phyloP scores from a whole-genome alignment of 2,113 vertebrate species.

The Poeciliopsis prolifica region DNA sequence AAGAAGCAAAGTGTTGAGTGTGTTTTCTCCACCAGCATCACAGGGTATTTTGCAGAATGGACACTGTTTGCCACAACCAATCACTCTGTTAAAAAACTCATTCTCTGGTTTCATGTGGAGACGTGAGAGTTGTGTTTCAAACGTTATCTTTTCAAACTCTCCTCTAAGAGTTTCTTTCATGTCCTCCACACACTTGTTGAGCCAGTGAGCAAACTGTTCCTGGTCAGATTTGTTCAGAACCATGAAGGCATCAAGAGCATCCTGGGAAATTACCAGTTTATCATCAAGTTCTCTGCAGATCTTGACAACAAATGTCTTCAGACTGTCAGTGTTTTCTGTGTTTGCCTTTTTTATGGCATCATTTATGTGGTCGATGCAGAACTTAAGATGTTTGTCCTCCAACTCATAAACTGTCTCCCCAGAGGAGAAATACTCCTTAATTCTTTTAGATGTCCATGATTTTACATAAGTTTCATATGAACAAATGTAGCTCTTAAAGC shows the following conservation, averaged over 20 bases:
- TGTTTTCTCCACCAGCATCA: constrained; percentile 71
- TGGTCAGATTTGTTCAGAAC: constrained; percentile 43
- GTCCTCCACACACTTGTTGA: constrained; percentile 39
- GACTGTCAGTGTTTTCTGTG: neutral
- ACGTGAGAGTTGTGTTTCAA: constrained; percentile 5
- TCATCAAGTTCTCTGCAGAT: constrained; percentile 56
- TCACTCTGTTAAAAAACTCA: constrained; percentile 62
- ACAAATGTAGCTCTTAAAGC: constrained; percentile 6
- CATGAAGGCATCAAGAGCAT: constrained; percentile 36
- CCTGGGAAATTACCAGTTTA: constrained; percentile 53
- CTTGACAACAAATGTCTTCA: constrained; percentile 44
- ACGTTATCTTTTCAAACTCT: neutral
- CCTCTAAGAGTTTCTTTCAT: constrained; percentile 26
- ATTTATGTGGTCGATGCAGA: constrained; percentile 29
- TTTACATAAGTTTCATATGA: constrained; percentile 51
- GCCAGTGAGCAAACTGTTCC: constrained; percentile 56
- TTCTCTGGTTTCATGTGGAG: constrained; percentile 63
- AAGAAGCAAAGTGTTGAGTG: constrained; percentile 52
- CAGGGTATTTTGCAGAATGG: constrained; percentile 75
- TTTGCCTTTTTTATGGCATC: constrained; percentile 34
- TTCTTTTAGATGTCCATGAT: neutral
- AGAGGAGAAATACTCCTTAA: constrained; percentile 20
- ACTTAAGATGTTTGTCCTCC: constrained; percentile 3
- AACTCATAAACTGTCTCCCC: too few relatives aligned
- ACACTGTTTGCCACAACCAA: constrained; percentile 79